phyloP scores from a whole-genome alignment of 2,888 invertebrate genomes.

The Lottia gigantea region DNA sequence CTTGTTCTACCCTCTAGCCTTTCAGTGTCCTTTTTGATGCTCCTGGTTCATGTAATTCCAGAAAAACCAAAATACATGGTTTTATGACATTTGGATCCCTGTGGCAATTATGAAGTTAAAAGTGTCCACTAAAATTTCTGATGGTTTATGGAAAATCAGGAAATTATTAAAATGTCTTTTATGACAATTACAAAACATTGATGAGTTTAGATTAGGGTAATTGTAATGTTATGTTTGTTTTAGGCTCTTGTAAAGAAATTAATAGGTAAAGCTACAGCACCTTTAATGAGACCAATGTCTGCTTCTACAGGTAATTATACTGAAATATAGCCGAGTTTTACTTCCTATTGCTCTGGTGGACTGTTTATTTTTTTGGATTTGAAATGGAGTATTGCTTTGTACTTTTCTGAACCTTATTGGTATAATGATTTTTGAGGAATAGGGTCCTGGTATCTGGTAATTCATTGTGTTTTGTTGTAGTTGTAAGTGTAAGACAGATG shows the following conservation, averaged over 20 bases:
- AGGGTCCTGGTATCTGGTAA: too few species aligned
- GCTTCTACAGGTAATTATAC: conserved; percentile 57
- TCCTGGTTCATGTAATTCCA: not conserved
- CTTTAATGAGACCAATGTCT: conserved; percentile 61
- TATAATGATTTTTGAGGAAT: too few species aligned
- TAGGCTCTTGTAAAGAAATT: conserved; percentile 53
- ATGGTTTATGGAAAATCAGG: too few species aligned
- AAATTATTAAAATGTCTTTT: too few species aligned
- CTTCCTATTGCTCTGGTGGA: too few species aligned
- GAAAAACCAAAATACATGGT: not conserved
- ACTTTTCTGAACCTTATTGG: not conserved
- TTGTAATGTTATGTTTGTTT: conserved; percentile 17
- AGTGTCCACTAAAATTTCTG: too few species aligned
- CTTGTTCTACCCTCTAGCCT: not conserved
- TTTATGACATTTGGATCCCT: too few species aligned
- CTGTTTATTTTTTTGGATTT: too few species aligned
- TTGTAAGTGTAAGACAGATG: conserved; percentile 55
- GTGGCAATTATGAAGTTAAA: too few species aligned
- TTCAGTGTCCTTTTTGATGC: too few species aligned
- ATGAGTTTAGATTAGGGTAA: not conserved
- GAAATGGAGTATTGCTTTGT: not conserved
- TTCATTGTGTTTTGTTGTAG: conserved; percentile 33
- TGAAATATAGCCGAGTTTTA: too few species aligned
- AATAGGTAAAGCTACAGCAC: conserved; percentile 38
- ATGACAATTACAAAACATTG: too few species aligned